Evolutionary conservation across 2,888 invertebrate genomes (phyloP).

Genomic region (Drosophila borealis): DNA sequence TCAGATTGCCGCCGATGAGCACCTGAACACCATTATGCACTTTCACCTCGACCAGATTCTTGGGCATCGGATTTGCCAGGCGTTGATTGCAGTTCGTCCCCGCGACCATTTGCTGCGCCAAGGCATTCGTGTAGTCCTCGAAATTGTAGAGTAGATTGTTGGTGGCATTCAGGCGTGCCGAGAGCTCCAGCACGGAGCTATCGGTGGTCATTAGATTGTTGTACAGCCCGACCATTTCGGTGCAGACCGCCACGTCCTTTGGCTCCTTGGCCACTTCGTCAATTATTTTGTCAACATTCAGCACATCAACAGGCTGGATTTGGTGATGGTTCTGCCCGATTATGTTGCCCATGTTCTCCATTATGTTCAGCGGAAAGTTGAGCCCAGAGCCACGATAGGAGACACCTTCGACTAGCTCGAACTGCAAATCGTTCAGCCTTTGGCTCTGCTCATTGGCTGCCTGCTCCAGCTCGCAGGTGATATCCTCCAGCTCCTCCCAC

Average conservation of each 20-base stretch:
- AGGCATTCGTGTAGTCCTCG: constrained; percentile 21
- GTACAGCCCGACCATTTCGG: constrained; percentile 17
- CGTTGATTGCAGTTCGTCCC: not conserved
- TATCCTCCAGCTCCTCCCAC: constrained; percentile 18
- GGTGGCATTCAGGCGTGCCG: constrained; percentile 22
- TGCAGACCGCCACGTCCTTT: not conserved
- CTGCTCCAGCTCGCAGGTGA: constrained; percentile 13
- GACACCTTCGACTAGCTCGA: not conserved
- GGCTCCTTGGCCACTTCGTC: constrained; percentile 1
- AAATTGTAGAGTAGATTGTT: constrained; percentile 19
- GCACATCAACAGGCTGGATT: constrained; percentile 18
- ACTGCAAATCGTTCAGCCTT: constrained; percentile 1
- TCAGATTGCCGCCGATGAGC: constrained; percentile 13
- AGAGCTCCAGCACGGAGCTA: constrained; percentile 7
- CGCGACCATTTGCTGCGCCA: constrained; percentile 5
- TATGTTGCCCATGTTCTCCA: not conserved
- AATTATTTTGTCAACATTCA: constrained; percentile 27
- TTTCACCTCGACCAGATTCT: constrained; percentile 11
- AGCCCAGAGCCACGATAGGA: not conserved
- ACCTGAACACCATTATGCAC: constrained; percentile 8
- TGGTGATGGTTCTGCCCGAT: not conserved
- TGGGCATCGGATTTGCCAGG: not conserved
- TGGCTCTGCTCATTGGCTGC: not conserved
- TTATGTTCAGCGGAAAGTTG: not conserved
- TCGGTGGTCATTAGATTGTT: constrained; percentile 25